Evolutionary conservation across 2,888 invertebrate genomes (phyloP), one percentile per base, ranked within the genome.

Genomic region (Noctua pronuba): DNA sequence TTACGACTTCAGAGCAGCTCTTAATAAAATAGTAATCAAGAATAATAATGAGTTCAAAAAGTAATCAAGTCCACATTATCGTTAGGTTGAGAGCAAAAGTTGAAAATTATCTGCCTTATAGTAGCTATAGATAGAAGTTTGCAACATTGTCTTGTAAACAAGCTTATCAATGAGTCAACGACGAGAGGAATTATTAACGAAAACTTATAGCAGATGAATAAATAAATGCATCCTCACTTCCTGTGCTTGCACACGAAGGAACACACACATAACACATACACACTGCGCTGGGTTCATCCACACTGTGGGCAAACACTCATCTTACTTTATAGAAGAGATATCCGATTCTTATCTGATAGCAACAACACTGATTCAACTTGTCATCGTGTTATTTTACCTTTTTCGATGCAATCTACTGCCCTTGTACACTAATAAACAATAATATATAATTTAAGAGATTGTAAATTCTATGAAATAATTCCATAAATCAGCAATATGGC

Each of bases 171-270:
- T 80, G 83, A 87, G 65, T 87, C 83, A 83, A 73, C 80, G 67
- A 18, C 28, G 62, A 85, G 55, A 66, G 73, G 82, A 86, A 84
- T 86, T 76, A 81, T 77, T 84, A 82, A 80, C 76, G 79, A 83
- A 86, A 88, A 88, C 79, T 83, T 80, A 79, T 72, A 82, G 77
- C 85, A 88, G 85, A 88, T 86, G 87, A 88, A 88, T 86, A 88
- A 88, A 88, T 87, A 88, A 82, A 80, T 77, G 82, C 80, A 86
- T 87, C 80, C 82, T 88, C 79, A 77, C 86, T 88, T 88, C 88
- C 88, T 85, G 88, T 79, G 65, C 55, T 64, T 60, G 70, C 77
- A 80, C 67, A 86, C 66, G 75, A 58, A 76, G 67, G 35, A 46
- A 72, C 75, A 46, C 46, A 79, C 66, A 28, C 38, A 71, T 28